Conservation (phyloP, 2,888 invertebrate genomes). For the Laspeyria flexula region DNA sequence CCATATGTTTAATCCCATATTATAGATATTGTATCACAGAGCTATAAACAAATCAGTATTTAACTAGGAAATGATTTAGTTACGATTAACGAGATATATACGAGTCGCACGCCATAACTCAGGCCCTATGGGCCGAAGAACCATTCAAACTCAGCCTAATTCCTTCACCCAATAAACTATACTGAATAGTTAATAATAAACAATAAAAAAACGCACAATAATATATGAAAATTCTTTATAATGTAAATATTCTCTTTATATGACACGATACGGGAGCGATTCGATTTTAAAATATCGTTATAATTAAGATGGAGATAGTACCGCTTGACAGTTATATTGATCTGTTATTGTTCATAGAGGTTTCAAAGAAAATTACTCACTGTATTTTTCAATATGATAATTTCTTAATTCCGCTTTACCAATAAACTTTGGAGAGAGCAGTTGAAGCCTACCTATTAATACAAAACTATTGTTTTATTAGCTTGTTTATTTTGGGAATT, state of each 20-base stretch:
- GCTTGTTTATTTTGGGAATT: too few relatives aligned
- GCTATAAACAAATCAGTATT: constrained; percentile 29
- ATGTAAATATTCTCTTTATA: constrained; percentile 42
- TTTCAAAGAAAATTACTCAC: too few relatives aligned
- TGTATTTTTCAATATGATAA: too few relatives aligned
- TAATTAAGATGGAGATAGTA: too few relatives aligned
- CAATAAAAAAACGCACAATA: constrained; percentile 62
- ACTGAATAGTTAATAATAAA: constrained; percentile 57
- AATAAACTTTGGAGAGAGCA: too few relatives aligned
- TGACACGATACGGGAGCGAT: constrained; percentile 41
- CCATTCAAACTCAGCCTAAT: constrained; percentile 53
- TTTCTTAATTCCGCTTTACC: too few relatives aligned
- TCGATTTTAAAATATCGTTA: constrained; percentile 7
- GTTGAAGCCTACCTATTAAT: too few relatives aligned
- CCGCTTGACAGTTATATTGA: too few relatives aligned
- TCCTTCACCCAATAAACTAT: constrained; percentile 51
- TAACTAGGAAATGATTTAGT: constrained; percentile 45
- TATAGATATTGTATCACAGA: constrained; percentile 13
- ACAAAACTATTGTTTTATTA: too few relatives aligned
- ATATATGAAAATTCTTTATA: constrained; percentile 54
- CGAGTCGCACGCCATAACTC: constrained; percentile 21
- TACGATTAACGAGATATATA: constrained; percentile 34
- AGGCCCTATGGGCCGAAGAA: constrained; percentile 22
- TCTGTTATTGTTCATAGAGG: too few relatives aligned
- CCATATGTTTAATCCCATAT: constrained; percentile 28